phyloP scores from a whole-genome alignment of 2,888 invertebrate genomes.

The Parnassius orleans region DNA sequence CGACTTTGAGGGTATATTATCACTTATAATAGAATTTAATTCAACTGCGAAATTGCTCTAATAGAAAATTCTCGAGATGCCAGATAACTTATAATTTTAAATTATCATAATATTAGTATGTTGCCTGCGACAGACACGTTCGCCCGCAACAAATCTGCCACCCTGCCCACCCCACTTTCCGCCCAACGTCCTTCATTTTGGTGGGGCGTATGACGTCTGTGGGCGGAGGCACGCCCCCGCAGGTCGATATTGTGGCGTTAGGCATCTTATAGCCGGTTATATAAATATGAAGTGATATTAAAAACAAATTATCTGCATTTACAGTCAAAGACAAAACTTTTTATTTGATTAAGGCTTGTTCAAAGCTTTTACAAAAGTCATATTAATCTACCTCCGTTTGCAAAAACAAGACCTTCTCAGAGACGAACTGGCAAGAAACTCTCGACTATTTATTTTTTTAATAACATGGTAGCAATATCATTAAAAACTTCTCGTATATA shows the following conservation, averaged over 20 bases:
- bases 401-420: no score
- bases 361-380: no score
- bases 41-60: background rate
- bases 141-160: constrained; percentile 15
- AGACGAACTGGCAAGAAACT: no score
- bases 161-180: constrained; percentile 13
- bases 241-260: constrained; percentile 12
- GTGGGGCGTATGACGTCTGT: constrained; percentile 54
- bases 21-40: background rate
- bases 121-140: constrained; percentile 7
- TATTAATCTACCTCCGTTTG: no score
- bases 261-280: background rate
- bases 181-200: constrained; percentile 23
- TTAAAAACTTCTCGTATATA: no score
- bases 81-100: constrained; percentile 11
- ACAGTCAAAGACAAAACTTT: no score
- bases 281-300: background rate
- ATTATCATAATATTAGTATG: constrained; percentile 15
- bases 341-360: no score
- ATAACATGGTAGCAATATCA: no score
- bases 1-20: no score
- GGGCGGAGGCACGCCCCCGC: constrained; percentile 46
- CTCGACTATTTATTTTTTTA: no score
- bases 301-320: no score
- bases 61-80: constrained; percentile 1